These are phyloP conservation scores for Helicoverpa armigera DNA, from an alignment of 1,140 invertebrate species.

Conservation along the genomic window DNA sequence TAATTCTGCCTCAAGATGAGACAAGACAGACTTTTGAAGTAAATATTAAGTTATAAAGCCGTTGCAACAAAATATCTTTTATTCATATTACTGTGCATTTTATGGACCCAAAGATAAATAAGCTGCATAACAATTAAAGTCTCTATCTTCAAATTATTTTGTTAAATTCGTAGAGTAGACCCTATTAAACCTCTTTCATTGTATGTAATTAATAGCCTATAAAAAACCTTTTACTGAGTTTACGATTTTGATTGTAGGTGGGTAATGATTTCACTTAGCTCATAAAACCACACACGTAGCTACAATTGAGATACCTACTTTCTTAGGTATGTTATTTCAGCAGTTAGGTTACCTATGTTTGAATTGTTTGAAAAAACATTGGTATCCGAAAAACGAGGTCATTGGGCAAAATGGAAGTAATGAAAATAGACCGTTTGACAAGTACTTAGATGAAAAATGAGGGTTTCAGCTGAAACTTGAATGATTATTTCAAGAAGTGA, in stretches of 20 bases:
- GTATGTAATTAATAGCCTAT: slow-evolving; percentile 15
- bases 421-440: too few species aligned
- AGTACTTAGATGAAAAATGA: too few species aligned
- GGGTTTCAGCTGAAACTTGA: too few species aligned
- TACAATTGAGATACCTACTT: not conserved
- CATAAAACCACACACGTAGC: not conserved
- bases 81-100: not conserved
- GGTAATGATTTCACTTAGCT: not conserved
- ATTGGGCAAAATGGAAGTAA: too few species aligned
- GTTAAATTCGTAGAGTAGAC: not conserved
- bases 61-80: not conserved
- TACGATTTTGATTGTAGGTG: slow-evolving; percentile 5
- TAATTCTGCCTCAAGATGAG: slow-evolving; percentile 14
- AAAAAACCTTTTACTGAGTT: slow-evolving; percentile 28
- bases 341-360: not conserved
- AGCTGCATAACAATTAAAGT: not conserved
- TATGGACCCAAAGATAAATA: not conserved
- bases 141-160: not conserved
- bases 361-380: not conserved
- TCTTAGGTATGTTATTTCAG: not conserved
- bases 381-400: not conserved
- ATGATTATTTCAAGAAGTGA: too few species aligned
- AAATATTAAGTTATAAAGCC: not conserved
- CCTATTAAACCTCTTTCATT: not conserved
- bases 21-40: slow-evolving; percentile 56